These are phyloP conservation scores for Fregetta grallaria DNA, from an alignment of 2,113 vertebrate genomes.

Conservation along the genomic window DNA sequence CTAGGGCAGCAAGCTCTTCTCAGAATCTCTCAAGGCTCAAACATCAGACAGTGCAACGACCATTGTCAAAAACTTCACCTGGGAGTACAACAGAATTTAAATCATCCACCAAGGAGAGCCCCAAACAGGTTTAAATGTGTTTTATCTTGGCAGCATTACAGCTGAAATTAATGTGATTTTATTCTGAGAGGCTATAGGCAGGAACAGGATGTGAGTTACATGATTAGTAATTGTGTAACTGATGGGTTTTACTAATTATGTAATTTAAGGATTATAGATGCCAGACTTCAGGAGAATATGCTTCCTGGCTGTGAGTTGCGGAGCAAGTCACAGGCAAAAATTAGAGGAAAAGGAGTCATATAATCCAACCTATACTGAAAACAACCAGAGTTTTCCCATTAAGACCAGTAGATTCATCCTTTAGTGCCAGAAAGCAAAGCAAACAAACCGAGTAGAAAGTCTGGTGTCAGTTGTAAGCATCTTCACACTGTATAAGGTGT, in stretches of 20 bases:
- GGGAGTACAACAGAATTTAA: slow-evolving; percentile 61
- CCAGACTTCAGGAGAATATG: background rate
- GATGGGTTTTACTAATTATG: background rate
- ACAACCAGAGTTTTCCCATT: background rate
- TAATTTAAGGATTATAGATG: background rate
- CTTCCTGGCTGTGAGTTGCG: background rate
- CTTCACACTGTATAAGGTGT: background rate
- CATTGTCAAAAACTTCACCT: slow-evolving; percentile 51
- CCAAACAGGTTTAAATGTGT: slow-evolving; percentile 60
- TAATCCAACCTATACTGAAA: background rate
- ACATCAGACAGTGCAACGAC: slow-evolving; percentile 50
- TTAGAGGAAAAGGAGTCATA: background rate
- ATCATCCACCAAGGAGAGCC: slow-evolving; percentile 50
- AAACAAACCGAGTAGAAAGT: background rate
- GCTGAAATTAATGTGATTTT: background rate
- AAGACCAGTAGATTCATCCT: background rate
- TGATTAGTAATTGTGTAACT: background rate
- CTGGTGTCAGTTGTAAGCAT: background rate
- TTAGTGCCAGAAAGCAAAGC: background rate
- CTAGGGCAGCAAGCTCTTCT: slow-evolving; percentile 70
- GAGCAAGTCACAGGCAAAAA: background rate
- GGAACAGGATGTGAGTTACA: background rate
- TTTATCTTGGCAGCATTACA: background rate
- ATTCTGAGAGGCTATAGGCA: background rate
- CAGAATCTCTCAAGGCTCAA: slow-evolving; percentile 82